Conservation (phyloP, 1,140 invertebrate species). For the Leptoteleia sp. region DNA sequence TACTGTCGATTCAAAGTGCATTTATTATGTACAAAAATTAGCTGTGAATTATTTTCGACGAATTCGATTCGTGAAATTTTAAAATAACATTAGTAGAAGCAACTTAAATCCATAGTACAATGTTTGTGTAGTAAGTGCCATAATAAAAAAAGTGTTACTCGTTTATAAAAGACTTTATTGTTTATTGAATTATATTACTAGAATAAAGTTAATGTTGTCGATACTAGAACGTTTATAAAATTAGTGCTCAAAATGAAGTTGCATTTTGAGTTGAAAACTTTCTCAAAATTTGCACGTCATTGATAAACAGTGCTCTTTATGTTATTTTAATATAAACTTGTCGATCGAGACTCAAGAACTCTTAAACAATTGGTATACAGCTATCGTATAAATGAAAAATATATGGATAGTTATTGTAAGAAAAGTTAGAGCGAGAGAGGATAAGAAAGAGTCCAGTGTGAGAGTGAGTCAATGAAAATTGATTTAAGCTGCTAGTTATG, state of each 20-base stretch:
- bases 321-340: constrained; percentile 50
- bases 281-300: constrained; percentile 34
- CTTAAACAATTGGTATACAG: constrained; percentile 71
- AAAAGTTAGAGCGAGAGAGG: constrained; percentile 44
- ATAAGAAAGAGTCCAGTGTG: constrained; percentile 30
- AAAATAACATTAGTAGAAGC: constrained; percentile 22
- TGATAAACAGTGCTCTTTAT: constrained; percentile 13
- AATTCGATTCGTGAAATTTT: constrained; percentile 14
- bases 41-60: constrained; percentile 17
- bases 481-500: constrained; percentile 68
- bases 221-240: constrained; percentile 57
- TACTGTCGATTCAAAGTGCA: constrained; percentile 33
- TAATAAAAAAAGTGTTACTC: constrained; percentile 63
- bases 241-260: constrained; percentile 28
- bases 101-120: constrained; percentile 50
- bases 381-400: constrained; percentile 72
- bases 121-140: constrained; percentile 63
- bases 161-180: constrained; percentile 63
- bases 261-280: constrained; percentile 26
- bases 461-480: constrained; percentile 43
- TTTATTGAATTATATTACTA: constrained; percentile 52
- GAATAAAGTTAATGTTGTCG: constrained; percentile 49
- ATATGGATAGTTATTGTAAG: constrained; percentile 66
- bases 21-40: constrained; percentile 40
- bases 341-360: constrained; percentile 64